These are phyloP conservation scores for Spondyliosoma cantharus DNA, from an alignment of 2,797 vertebrate genomes.

Conservation along the genomic window DNA sequence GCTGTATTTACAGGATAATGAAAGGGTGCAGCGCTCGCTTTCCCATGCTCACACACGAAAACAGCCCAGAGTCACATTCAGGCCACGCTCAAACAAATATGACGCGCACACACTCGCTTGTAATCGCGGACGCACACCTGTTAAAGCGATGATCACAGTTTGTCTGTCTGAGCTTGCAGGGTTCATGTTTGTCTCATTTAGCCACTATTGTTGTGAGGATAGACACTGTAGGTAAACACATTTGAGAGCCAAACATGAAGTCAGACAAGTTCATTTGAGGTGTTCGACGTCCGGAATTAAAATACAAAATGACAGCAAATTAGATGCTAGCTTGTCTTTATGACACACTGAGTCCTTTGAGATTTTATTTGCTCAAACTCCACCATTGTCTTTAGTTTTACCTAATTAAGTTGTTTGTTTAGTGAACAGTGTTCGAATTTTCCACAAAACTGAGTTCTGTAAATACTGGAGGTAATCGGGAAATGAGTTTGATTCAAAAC, in stretches of 20 bases:
- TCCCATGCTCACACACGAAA: slow-evolving; percentile 51
- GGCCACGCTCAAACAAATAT: slow-evolving; percentile 49
- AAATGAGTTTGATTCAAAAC: slow-evolving; percentile 23
- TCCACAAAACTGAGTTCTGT: slow-evolving; percentile 26
- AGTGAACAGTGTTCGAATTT: slow-evolving; percentile 31
- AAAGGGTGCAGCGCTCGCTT: slow-evolving; percentile 57
- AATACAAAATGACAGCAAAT: slow-evolving; percentile 58
- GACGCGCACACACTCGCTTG: slow-evolving; percentile 5
- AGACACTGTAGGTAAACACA: slow-evolving; percentile 48
- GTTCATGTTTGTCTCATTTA: slow-evolving; percentile 66
- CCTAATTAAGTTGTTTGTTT: slow-evolving; percentile 57
- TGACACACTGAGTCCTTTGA: slow-evolving; percentile 21
- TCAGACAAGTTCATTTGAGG: slow-evolving; percentile 29
- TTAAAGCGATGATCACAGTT: slow-evolving; percentile 57
- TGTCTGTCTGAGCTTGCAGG: slow-evolving; percentile 47
- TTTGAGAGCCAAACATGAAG: slow-evolving; percentile 35
- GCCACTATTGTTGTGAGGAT: slow-evolving; percentile 47
- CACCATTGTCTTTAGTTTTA: slow-evolving; percentile 36
- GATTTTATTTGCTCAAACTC: slow-evolving; percentile 33
- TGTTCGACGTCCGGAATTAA: slow-evolving; percentile 42
- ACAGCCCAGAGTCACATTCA: slow-evolving; percentile 43
- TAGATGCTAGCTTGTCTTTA: slow-evolving; percentile 54
- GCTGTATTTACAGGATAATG: slow-evolving; percentile 75
- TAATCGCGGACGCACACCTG: slow-evolving; percentile 60
- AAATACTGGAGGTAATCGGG: slow-evolving; percentile 1